Evolutionary conservation across 2,797 vertebrate species (phyloP).

Genomic region (Channallabes apus): DNA sequence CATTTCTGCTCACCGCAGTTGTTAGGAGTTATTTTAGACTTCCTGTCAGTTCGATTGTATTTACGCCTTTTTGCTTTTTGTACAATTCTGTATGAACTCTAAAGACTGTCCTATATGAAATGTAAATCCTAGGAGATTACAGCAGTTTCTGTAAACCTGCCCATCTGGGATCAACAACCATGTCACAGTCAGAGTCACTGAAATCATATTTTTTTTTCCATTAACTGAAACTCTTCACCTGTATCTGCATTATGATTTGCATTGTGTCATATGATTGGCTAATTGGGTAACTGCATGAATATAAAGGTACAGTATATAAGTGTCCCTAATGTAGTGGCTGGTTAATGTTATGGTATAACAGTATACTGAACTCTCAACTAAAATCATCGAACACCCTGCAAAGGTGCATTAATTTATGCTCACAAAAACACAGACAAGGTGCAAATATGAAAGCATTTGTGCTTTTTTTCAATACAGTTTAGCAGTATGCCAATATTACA

Average conservation of each 20-base stretch:
- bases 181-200: too few relatives aligned
- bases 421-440: not conserved
- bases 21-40: not conserved
- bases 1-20: not conserved
- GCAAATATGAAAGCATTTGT: not conserved
- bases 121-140: not conserved
- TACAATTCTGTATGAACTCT: not conserved
- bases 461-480: not conserved
- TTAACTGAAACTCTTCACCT: too few relatives aligned
- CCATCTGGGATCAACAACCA: not conserved
- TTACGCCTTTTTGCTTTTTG: not conserved
- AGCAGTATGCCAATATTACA: not conserved
- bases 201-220: too few relatives aligned
- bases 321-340: not conserved
- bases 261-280: too few relatives aligned
- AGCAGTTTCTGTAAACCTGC: not conserved
- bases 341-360: not conserved
- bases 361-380: not conserved
- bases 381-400: not conserved
- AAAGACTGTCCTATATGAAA: not conserved
- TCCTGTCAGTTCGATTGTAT: not conserved
- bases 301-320: too few relatives aligned
- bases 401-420: not conserved
- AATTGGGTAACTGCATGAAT: not conserved
- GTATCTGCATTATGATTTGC: too few relatives aligned